Evolutionary conservation across 2,113 vertebrate genomes (phyloP).

Genomic region (Campylorhamphus procurvoides): DNA sequence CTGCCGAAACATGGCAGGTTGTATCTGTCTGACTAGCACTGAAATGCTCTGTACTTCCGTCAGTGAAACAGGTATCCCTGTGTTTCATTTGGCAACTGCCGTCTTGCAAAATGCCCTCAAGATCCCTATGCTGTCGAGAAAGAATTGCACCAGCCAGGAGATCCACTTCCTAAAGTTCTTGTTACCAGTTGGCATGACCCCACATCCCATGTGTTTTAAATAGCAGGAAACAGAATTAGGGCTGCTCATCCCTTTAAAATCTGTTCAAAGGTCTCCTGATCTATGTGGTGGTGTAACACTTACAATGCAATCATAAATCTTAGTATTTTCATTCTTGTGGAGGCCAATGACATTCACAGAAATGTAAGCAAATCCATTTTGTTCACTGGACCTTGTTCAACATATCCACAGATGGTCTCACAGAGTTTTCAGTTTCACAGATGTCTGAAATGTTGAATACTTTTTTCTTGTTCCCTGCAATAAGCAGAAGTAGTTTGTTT

Average conservation of each 20-base stretch:
- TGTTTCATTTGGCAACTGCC: neutral
- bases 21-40: neutral
- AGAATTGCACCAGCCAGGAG: neutral
- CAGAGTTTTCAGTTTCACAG: neutral
- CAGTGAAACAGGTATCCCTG: neutral
- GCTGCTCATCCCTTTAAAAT: neutral
- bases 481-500: neutral
- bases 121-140: neutral
- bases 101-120: neutral
- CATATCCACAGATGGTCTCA: neutral
- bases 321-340: neutral
- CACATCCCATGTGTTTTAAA: neutral
- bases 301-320: neutral
- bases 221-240: neutral
- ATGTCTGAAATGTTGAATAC: neutral
- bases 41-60: neutral
- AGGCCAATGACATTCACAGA: neutral
- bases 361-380: neutral
- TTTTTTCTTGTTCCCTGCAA: neutral
- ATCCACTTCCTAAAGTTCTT: neutral
- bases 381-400: neutral
- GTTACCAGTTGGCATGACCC: neutral
- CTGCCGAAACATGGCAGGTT: neutral
- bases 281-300: neutral
- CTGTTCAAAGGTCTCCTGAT: neutral